Conservation (phyloP, 2,797 vertebrate genomes). For the Coracias cyanogaster region DNA sequence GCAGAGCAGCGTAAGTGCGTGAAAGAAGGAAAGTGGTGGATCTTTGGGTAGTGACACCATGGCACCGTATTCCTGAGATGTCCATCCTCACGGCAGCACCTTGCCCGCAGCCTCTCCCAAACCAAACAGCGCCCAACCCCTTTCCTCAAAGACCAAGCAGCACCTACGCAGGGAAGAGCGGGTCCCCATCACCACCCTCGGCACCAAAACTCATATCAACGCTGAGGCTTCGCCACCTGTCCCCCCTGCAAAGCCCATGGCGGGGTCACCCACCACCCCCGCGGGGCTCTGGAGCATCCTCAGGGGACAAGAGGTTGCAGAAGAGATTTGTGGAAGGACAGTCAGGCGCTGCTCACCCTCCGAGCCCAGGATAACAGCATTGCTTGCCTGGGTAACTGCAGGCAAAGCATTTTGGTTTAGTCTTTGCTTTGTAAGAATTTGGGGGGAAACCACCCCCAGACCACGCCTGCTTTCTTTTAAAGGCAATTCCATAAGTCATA, state of each 20-base stretch:
- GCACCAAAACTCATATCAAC: background rate
- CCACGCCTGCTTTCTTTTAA: background rate
- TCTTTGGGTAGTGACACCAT: background rate
- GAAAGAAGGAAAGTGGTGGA: background rate
- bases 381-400: background rate
- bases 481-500: constrained; percentile 29
- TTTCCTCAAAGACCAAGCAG: constrained; percentile 42
- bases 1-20: background rate
- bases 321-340: background rate
- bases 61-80: background rate
- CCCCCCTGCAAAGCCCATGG: background rate
- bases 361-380: background rate
- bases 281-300: background rate
- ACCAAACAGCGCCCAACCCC: background rate
- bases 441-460: background rate
- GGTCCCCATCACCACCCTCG: background rate
- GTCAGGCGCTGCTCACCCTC: background rate
- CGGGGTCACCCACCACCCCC: background rate
- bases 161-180: constrained; percentile 24
- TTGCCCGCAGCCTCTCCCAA: background rate
- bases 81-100: constrained; percentile 50
- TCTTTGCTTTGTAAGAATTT: background rate
- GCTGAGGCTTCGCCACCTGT: background rate
- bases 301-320: background rate
- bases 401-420: background rate